These are phyloP conservation scores for Leptobrachium leishanense DNA, from an alignment of 2,113 vertebrate genomes.

Conservation along the genomic window DNA sequence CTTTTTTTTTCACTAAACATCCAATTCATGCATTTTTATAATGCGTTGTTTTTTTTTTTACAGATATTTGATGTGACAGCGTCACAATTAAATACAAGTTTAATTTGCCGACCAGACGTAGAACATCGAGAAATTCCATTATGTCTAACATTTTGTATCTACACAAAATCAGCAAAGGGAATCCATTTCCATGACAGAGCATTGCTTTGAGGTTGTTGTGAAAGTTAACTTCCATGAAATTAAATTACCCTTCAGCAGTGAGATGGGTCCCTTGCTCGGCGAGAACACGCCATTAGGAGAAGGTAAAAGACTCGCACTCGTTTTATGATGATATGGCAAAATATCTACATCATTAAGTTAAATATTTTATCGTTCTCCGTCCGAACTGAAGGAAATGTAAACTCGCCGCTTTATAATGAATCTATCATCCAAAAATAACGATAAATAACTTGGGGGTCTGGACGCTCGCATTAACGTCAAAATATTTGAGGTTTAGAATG, in stretches of 20 bases:
- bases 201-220: not conserved
- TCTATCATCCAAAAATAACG: not conserved
- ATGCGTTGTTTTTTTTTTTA: not conserved
- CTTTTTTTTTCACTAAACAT: too few relatives aligned
- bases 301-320: not conserved
- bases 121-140: not conserved
- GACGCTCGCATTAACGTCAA: too few relatives aligned
- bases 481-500: too few relatives aligned
- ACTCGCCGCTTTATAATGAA: not conserved
- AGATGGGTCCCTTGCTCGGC: not conserved
- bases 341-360: not conserved
- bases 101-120: not conserved
- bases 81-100: not conserved
- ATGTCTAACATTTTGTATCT: conserved; percentile 4
- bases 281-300: conserved; percentile 8
- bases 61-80: not conserved
- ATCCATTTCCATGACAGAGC: conserved; percentile 16
- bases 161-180: conserved; percentile 10
- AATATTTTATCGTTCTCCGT: not conserved
- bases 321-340: conserved; percentile 16
- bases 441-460: too few relatives aligned
- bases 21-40: not conserved
- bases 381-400: not conserved
- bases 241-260: not conserved
- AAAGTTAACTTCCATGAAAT: not conserved